These are phyloP conservation scores for Pyrrhosoma nymphula DNA, from an alignment of 2,888 invertebrate species.

Conservation along the genomic window DNA sequence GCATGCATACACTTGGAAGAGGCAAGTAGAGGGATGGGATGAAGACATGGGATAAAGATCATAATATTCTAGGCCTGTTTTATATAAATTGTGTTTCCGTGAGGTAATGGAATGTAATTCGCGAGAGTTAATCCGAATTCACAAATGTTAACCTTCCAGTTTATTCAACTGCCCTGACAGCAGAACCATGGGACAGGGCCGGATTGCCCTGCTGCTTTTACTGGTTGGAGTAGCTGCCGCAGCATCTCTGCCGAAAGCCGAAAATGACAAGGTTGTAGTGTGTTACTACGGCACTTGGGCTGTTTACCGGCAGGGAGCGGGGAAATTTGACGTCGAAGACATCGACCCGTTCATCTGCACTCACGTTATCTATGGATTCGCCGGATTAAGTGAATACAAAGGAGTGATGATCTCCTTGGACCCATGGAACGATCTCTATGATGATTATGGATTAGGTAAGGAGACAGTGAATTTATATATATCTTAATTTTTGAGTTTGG, in stretches of 20 bases:
- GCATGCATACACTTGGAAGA: no score
- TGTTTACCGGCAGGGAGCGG: constrained; percentile 83
- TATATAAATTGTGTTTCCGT: no score
- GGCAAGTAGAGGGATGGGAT: no score
- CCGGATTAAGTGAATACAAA: constrained; percentile 82
- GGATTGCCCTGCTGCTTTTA: neutral
- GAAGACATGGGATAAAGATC: no score
- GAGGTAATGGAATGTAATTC: no score
- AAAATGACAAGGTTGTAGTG: constrained; percentile 75
- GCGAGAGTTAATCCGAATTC: no score
- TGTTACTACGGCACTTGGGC: constrained; percentile 91
- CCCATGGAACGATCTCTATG: constrained; percentile 82
- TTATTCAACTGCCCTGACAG: neutral
- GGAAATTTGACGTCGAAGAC: constrained; percentile 83
- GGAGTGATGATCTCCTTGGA: constrained; percentile 81
- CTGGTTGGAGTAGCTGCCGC: neutral
- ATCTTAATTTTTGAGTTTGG: no score
- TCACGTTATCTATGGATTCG: constrained; percentile 87
- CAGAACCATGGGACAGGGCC: neutral
- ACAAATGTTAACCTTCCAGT: neutral
- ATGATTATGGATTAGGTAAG: constrained; percentile 81
- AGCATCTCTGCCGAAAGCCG: neutral
- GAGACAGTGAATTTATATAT: neutral
- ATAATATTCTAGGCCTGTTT: no score
- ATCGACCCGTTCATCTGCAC: constrained; percentile 87